Evolutionary conservation across 2,888 invertebrate genomes (phyloP).

Genomic region (Celastrina argiolus): DNA sequence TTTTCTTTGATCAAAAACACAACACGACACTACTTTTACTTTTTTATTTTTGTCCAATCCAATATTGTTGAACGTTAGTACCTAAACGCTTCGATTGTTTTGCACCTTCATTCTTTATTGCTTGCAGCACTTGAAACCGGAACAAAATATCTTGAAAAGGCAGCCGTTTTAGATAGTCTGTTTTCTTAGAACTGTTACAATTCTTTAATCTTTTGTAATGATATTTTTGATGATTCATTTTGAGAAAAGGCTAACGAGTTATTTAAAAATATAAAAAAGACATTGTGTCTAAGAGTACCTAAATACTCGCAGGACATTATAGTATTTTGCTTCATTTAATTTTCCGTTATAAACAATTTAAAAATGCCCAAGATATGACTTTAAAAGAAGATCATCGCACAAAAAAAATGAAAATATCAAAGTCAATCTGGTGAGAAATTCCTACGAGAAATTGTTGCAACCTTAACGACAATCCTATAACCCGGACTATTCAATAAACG

Average conservation of each 20-base stretch:
- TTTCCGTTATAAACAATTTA: not conserved
- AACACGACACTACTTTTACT: slow-evolving; percentile 52
- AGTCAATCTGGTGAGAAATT: slow-evolving; percentile 30
- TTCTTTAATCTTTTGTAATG: slow-evolving; percentile 2
- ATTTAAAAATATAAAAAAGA: too few relatives aligned
- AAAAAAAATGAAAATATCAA: not conserved
- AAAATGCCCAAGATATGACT: not conserved
- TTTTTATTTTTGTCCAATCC: slow-evolving; percentile 69
- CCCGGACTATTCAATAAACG: slow-evolving; percentile 61
- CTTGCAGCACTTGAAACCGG: slow-evolving; percentile 4
- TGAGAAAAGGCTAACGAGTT: too few relatives aligned
- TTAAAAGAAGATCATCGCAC: not conserved
- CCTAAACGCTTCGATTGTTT: slow-evolving; percentile 19
- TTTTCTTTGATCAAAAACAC: slow-evolving; percentile 73
- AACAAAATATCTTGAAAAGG: slow-evolving; percentile 8
- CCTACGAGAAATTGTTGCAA: slow-evolving; percentile 44
- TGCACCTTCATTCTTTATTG: slow-evolving; percentile 19
- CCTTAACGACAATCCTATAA: slow-evolving; percentile 54
- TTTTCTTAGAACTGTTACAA: not conserved
- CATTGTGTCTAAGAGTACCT: not conserved
- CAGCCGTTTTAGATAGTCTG: not conserved
- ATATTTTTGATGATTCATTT: too few relatives aligned
- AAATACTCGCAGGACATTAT: not conserved
- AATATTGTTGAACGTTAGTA: slow-evolving; percentile 54
- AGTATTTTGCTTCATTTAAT: not conserved